Conservation (phyloP, 2,888 invertebrate species). For the Lutraria lutraria region DNA sequence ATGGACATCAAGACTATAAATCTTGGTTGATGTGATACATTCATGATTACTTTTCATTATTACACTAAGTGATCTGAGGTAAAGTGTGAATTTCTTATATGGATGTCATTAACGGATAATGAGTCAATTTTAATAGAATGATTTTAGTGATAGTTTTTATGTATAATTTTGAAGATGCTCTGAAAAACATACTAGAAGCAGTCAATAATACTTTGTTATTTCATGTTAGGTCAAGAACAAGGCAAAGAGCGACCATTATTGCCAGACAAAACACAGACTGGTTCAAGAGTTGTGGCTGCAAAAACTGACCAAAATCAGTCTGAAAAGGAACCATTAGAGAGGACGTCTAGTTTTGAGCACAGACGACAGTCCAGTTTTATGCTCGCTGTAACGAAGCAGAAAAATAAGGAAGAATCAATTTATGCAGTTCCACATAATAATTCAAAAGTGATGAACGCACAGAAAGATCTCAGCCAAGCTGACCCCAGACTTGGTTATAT, state of each 20-base stretch:
- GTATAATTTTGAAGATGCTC: background rate
- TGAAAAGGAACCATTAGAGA: constrained; percentile 51
- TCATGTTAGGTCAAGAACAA: constrained; percentile 41
- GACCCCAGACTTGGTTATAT: constrained; percentile 36
- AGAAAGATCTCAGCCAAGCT: constrained; percentile 49
- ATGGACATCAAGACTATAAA: constrained; percentile 21
- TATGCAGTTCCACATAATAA: constrained; percentile 74
- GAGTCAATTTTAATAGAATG: background rate
- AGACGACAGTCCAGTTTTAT: constrained; percentile 84
- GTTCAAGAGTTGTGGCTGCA: constrained; percentile 57
- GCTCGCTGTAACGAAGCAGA: constrained; percentile 80
- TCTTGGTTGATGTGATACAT: constrained; percentile 26
- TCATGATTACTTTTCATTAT: constrained; percentile 2
- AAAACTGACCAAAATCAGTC: constrained; percentile 31
- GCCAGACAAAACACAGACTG: constrained; percentile 41
- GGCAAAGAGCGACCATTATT: constrained; percentile 44
- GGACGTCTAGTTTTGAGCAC: constrained; percentile 77
- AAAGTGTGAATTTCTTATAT: background rate
- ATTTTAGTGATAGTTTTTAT: background rate
- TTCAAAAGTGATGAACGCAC: constrained; percentile 56
- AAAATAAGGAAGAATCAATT: constrained; percentile 65
- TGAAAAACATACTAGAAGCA: background rate
- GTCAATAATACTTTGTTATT: background rate
- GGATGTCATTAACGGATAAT: background rate
- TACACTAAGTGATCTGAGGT: background rate